phyloP scores from a whole-genome alignment of 2,888 invertebrate genomes.

The Alentia gelatinosa region DNA sequence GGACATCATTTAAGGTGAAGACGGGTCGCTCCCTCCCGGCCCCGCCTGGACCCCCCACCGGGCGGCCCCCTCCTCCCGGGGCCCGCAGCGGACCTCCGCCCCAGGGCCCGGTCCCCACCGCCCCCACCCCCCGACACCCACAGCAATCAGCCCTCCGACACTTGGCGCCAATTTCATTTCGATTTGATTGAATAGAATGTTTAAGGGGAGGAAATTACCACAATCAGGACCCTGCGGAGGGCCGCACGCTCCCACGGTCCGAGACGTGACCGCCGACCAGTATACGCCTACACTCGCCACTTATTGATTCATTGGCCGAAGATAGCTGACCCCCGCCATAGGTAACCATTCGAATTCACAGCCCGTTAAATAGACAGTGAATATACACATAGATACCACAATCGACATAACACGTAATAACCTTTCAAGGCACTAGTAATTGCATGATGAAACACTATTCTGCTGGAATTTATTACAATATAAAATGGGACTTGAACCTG shows the following conservation, averaged over 20 bases:
- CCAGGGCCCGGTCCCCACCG: neutral
- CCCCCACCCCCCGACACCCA: neutral
- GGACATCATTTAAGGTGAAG: conserved; percentile 30
- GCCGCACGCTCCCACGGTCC: conserved; percentile 33
- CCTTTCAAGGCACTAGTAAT: too few species aligned
- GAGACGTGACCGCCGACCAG: neutral
- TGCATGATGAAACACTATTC: too few species aligned
- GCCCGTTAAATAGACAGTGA: too few species aligned
- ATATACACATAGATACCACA: too few species aligned
- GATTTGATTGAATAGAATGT: conserved; percentile 52
- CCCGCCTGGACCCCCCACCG: conserved; percentile 14
- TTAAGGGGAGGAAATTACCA: conserved; percentile 41
- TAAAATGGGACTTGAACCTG: too few species aligned
- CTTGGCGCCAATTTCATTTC: conserved; percentile 26
- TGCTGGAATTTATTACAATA: too few species aligned
- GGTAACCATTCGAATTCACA: too few species aligned
- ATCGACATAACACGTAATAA: too few species aligned
- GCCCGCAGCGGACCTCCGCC: neutral
- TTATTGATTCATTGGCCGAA: conserved; percentile 1
- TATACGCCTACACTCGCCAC: too few species aligned
- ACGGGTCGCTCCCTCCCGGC: conserved; percentile 18
- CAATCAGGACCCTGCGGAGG: neutral
- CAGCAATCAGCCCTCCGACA: conserved; percentile 21
- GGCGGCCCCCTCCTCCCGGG: neutral
- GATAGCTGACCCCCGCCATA: too few species aligned